Base-by-base conservation (phyloP, 2,888 invertebrate species). In the Teleogryllus oceanicus region DNA sequence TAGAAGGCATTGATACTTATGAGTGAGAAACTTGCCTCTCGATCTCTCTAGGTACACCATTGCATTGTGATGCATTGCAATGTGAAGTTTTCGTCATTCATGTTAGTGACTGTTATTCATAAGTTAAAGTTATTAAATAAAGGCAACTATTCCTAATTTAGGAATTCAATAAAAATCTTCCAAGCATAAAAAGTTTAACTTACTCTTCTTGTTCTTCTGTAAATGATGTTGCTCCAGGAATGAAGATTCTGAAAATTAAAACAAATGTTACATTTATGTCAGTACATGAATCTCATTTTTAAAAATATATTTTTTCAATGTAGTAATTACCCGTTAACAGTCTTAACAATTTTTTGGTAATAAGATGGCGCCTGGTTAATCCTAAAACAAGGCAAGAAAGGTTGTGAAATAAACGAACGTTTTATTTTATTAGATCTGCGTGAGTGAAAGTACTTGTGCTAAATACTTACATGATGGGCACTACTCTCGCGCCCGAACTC, bases 401-500 rank as follows among this genome's bases (percentile, higher is more conserved):
- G 11, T 11, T 37, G 10, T 77, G 18, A 11, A 4, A 37, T 77
- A 49, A 13, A 75, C 5, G 8, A 20, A 11, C 75, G 11, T 11
- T 13, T 10, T 2, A 21, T 37, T 37, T 37, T 37, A 8, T 8
- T 37, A 8, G n/a, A 62, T 62, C 13, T 62, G 16, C 13, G 16
- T 5, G 62, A 62, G 1, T 62, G 16, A 62, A 18, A 11, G 13
- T 18, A 62, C 62, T 62, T 62, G 62, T 62, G n/a, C 62, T 13
- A 12, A 62, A 16, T 62, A 62, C 62, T 62, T 62, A 95, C 78
- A 75, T 78, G 13, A 96, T 92, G 0, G 96, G 96, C 18, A 96
- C 92, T 1, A 93, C 96, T 84, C 95, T 89, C 18, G 94, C 96
- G 13, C 97, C 97, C 11, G 94, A 92, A 78, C 93, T 91, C 88